phyloP scores from a whole-genome alignment of 2,113 vertebrate genomes.

The Spheniscus mendiculus region DNA sequence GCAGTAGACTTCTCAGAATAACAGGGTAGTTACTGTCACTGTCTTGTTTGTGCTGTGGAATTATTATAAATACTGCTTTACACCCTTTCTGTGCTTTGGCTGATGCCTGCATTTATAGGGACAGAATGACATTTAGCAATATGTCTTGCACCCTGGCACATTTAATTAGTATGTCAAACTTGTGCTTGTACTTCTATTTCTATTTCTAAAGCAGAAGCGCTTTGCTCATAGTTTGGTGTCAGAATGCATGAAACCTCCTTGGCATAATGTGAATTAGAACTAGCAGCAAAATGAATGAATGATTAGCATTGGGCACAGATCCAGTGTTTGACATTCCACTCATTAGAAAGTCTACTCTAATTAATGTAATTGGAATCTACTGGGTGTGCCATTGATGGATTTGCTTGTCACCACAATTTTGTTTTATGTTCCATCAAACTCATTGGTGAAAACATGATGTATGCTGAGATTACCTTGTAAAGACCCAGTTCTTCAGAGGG shows the following conservation, averaged over 20 bases:
- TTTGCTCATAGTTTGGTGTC: conserved; percentile 61
- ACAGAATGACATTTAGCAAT: conserved; percentile 16
- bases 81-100: background rate
- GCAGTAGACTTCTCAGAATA: background rate
- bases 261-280: conserved; percentile 62
- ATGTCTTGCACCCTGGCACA: background rate
- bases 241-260: conserved; percentile 61
- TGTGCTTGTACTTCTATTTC: conserved; percentile 16
- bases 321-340: conserved; percentile 72
- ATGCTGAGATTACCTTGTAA: conserved; percentile 60
- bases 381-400: conserved; percentile 75
- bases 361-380: conserved; percentile 75
- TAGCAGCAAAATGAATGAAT: conserved; percentile 72
- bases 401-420: conserved; percentile 68
- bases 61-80: background rate
- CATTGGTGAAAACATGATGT: conserved; percentile 71
- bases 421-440: conserved; percentile 70
- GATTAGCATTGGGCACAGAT: conserved; percentile 72
- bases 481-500: conserved; percentile 37
- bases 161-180: conserved; percentile 58
- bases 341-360: conserved; percentile 75
- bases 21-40: background rate
- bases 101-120: background rate
- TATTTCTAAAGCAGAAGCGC: conserved; percentile 49
- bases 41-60: background rate